Evolutionary conservation across 2,113 vertebrate genomes (phyloP).

Genomic region (Hyla sarda): DNA sequence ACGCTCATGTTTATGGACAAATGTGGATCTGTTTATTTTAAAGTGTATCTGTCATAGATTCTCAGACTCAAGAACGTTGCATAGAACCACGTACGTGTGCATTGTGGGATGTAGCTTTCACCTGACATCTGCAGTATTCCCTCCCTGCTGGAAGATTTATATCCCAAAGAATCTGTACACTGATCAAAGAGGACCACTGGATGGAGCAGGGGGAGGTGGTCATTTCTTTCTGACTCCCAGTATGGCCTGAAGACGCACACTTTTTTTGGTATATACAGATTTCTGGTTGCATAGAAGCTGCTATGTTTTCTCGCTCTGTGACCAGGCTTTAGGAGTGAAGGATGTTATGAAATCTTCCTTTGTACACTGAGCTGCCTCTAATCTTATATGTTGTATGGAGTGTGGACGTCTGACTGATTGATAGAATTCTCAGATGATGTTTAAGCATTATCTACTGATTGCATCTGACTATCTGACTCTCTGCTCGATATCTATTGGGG

Average conservation of each 20-base stretch:
- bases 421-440: neutral
- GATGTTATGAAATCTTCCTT: neutral
- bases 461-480: neutral
- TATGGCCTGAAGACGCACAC: too few species aligned
- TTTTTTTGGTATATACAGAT: too few species aligned
- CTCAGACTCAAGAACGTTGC: neutral
- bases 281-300: too few species aligned
- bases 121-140: neutral
- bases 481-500: neutral
- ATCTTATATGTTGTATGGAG: neutral
- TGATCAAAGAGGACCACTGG: neutral
- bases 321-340: neutral
- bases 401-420: neutral
- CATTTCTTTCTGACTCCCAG: too few species aligned
- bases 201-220: neutral
- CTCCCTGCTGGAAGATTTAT: neutral
- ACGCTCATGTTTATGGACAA: conserved; percentile 3
- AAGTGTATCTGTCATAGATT: neutral
- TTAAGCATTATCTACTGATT: neutral
- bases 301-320: neutral
- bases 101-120: neutral
- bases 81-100: neutral
- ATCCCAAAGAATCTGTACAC: neutral
- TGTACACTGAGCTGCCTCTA: neutral
- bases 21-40: conserved; percentile 2